Percentiles rank a stretch among this genome's conserved stretches.
These are phyloP conservation scores for Erebia ligea DNA, from an alignment of 2,888 invertebrate species.

Conservation along the genomic window DNA sequence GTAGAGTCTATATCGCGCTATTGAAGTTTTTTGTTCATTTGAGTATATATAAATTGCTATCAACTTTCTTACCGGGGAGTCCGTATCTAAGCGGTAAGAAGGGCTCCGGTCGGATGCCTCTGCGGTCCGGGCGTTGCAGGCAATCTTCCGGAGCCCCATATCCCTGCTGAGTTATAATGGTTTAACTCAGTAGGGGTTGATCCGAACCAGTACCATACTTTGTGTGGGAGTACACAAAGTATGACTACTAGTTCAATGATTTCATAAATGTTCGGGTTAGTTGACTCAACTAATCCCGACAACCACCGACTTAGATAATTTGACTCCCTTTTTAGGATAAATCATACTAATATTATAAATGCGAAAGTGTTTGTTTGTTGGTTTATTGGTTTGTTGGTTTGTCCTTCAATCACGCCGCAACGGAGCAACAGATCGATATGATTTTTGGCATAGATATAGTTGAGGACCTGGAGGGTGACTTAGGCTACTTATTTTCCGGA, in stretches of 20 bases:
- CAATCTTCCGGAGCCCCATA: background rate
- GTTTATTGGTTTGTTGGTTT: no score
- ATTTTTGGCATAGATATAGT: no score
- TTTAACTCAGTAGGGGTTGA: background rate
- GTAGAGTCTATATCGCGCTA: background rate
- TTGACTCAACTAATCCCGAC: background rate
- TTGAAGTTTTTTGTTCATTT: background rate
- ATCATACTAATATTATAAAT: background rate
- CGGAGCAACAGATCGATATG: no score
- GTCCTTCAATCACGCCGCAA: no score
- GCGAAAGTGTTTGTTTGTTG: no score
- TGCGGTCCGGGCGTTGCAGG: background rate
- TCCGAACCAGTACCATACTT: background rate
- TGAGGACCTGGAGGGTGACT: no score
- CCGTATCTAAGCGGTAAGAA: constrained; percentile 7
- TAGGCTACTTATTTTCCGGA: no score
- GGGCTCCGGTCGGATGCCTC: background rate
- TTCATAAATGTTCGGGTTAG: background rate
- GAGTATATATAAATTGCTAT: background rate
- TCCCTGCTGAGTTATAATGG: background rate
- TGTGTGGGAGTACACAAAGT: background rate
- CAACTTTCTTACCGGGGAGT: background rate
- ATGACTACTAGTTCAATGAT: background rate
- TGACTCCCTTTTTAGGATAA: constrained; percentile 2
- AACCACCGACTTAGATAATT: constrained; percentile 7